Percentiles rank a stretch among this genome's conserved stretches.
phyloP scores from a whole-genome alignment of 2,888 invertebrate genomes.

The Acheta domesticus region DNA sequence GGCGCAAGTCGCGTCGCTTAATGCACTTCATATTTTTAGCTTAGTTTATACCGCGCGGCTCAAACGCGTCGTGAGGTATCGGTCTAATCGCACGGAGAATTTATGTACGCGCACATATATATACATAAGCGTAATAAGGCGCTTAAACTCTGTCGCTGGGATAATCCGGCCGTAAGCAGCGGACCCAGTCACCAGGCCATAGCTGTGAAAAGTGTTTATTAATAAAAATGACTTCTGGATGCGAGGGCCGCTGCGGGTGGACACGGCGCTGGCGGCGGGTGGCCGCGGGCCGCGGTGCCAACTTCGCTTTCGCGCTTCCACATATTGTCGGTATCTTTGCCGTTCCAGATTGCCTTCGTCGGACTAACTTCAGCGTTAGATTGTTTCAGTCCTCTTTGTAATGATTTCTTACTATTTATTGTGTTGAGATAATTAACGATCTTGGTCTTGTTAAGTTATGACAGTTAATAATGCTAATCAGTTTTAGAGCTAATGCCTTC shows the following conservation, averaged over 20 bases:
- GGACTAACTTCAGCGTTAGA: too few species aligned
- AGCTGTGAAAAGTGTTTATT: conserved; percentile 3
- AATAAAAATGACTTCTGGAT: conserved; percentile 10
- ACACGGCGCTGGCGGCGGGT: background rate
- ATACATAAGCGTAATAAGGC: conserved; percentile 9
- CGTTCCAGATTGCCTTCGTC: too few species aligned
- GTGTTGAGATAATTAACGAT: too few species aligned
- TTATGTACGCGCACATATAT: conserved; percentile 2
- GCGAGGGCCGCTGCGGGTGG: background rate
- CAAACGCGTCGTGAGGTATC: conserved; percentile 8
- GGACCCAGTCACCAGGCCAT: background rate
- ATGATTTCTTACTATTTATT: too few species aligned
- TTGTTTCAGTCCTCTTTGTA: too few species aligned
- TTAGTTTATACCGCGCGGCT: conserved; percentile 6
- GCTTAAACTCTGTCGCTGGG: conserved; percentile 1
- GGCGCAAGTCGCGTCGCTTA: background rate
- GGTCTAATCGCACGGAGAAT: conserved; percentile 8
- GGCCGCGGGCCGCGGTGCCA: too few species aligned
- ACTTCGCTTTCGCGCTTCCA: too few species aligned
- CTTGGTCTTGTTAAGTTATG: too few species aligned
- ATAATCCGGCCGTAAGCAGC: conserved; percentile 1
- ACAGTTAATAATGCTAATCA: too few species aligned
- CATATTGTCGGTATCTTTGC: too few species aligned
- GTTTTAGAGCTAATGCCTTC: too few species aligned
- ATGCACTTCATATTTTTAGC: conserved; percentile 9